Evolutionary conservation across 2,797 vertebrate genomes (phyloP).

Genomic region (Oreonectes daqikongensis): DNA sequence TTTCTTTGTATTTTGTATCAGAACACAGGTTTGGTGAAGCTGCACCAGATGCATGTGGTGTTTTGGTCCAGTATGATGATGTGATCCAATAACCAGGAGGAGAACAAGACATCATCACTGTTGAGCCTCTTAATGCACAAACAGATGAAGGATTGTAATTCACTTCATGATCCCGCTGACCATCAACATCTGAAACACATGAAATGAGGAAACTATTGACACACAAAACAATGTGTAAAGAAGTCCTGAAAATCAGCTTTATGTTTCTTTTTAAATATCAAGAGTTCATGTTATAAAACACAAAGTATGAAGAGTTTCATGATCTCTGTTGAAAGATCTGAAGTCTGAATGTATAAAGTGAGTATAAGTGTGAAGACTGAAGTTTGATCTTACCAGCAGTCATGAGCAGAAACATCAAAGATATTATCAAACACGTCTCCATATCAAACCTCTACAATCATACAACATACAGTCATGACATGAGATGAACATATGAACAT

Average conservation of each 20-base stretch:
- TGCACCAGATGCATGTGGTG: accelerated
- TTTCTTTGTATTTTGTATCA: slow-evolving; percentile 2
- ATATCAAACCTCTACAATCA: background rate
- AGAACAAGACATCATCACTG: slow-evolving; percentile 41
- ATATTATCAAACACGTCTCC: background rate
- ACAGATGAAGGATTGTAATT: slow-evolving; percentile 15
- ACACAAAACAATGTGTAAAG: too few species aligned
- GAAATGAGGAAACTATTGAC: background rate
- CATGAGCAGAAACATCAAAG: background rate
- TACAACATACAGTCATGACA: background rate
- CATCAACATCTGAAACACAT: slow-evolving; percentile 20
- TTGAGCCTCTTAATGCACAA: slow-evolving; percentile 45
- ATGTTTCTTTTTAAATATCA: background rate
- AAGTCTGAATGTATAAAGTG: background rate
- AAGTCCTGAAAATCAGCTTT: background rate
- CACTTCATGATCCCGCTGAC: background rate
- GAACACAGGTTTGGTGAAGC: background rate
- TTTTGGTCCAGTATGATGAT: slow-evolving; percentile 7
- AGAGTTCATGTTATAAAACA: background rate
- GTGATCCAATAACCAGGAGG: accelerated
- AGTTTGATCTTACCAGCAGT: background rate
- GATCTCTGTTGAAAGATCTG: too few species aligned
- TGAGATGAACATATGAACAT: background rate
- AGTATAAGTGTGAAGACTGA: too few species aligned
- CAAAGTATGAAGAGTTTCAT: background rate